Evolutionary conservation across 2,113 vertebrate species (phyloP), one percentile per base, ranked within the genome.

Genomic region (Pyrgilauda ruficollis): DNA sequence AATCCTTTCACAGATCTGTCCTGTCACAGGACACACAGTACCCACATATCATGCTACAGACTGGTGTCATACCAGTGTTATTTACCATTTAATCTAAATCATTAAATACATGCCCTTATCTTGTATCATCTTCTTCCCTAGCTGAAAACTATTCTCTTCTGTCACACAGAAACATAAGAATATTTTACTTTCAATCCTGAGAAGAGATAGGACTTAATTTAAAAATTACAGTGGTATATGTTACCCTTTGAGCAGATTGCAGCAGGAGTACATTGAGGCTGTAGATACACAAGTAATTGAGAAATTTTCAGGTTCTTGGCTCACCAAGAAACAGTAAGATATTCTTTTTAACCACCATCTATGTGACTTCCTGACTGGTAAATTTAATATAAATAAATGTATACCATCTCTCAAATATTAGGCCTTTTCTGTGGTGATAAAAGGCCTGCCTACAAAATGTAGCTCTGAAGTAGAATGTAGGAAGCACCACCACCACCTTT

Each of bases 101-200:
- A 37, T 4, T 31, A 77, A 81, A 55, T 43, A 11, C 6, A 17
- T 27, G 18, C 6, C 10, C 6, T 46, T 81, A 84, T 46, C 64
- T 68, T 33, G 21, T 43, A 39, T 26, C 4, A 10, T 86, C 72
- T 80, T 82, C 27, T 18, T 83, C 47, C 56, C n/a, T 62, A 83
- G 47, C 6, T 64, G 33, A 76, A 52, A 59, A 64, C 16, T 63
- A 19, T 30, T 35, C 28, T 87, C 20, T 64, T 74, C 58, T n/a
- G 55, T 59, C 49, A 70, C 50, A 63, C 6, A 74, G 22, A 83
- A 92, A 49, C 13, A 46, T 18, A 62, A 24, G 86, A 87, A 22
- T 46, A 61, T 84, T 91, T 91, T 92, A 12, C 6, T 85, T 93
- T 86, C 66, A 93, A 59, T 69, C 12, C 27, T 58, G 28, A 88